These are phyloP conservation scores for Corythoichthys haematopterus DNA, from an alignment of 2,113 vertebrate species.

Conservation along the genomic window DNA sequence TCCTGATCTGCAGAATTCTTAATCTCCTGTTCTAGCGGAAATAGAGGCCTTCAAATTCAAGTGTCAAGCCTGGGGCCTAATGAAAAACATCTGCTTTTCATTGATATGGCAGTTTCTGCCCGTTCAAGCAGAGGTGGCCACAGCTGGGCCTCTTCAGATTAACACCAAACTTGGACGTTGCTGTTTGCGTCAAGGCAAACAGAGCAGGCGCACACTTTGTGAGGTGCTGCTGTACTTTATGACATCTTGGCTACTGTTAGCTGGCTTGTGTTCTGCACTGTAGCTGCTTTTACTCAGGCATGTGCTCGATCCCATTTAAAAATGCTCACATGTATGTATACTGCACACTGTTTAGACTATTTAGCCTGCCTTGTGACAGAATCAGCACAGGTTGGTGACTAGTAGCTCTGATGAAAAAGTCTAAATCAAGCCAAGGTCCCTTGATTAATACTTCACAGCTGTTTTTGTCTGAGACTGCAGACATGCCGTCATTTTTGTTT, in stretches of 20 bases:
- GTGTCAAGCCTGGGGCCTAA: conserved; percentile 46
- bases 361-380: conserved; percentile 1
- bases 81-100: conserved; percentile 50
- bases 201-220: not conserved
- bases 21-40: conserved; percentile 23
- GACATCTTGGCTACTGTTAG: conserved; percentile 20
- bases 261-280: not conserved
- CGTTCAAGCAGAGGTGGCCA: conserved; percentile 18
- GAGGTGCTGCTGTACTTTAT: not conserved
- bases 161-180: conserved; percentile 17
- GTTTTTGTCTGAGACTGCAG: conserved; percentile 28
- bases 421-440: conserved; percentile 2
- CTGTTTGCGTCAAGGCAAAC: conserved; percentile 6
- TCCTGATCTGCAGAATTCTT: conserved; percentile 9
- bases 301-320: not conserved
- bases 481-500: conserved; percentile 9
- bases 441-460: conserved; percentile 29
- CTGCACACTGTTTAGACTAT: not conserved
- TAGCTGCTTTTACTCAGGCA: not conserved
- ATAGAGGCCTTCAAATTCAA: conserved; percentile 38
- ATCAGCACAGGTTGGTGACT: not conserved
- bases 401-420: conserved; percentile 3
- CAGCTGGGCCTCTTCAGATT: conserved; percentile 24
- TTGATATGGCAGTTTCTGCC: conserved; percentile 33
- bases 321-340: not conserved